Evolutionary conservation across 37 sponge, comb jelly and placozoan genomes (phyloP), one percentile per base, ranked within the genome.

Genomic region (Spongia lamella): DNA sequence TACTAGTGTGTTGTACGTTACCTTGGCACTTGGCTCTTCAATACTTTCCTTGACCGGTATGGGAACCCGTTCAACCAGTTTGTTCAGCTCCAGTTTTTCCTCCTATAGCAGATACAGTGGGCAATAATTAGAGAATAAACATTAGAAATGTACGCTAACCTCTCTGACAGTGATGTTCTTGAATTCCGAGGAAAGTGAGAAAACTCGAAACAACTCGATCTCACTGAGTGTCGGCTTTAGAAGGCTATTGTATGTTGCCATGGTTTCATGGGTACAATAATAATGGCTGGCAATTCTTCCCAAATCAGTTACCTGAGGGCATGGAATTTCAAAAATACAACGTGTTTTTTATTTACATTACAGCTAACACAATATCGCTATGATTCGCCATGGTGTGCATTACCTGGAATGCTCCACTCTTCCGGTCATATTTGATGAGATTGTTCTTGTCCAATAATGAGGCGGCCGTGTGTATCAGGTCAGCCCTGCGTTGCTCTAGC

Each of bases 11-110:
- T 11, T 14, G 7, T 50, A 1, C 37, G 61, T 27, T 38, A 92
- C 96, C 74, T 98, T 98, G 7, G 96, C 99, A 85, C 91, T 95
- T 57, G 99, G 91, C 55, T 98, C 99, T 53, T 98, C 99, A 19
- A 89, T 92, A 52, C 96, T 83, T 64, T 98, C 99, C 63, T 98
- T 98, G 86, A 98, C 84, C 3, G 99, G 99, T 22, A 98, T 92
- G 25, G 99, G 99, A 15, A 95, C 96, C 47, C 90, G 68, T 17
- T 98, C 99, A 29, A 92, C 58, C 56, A 98, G 84, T 70, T 95
- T 94, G 40, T 86, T 78, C 27, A 94, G 61, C 68, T 98, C 99
- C 29, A 92, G 62, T 77, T 98, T 98, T 73, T 98, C 99, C 72
- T 98, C 99, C 80, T 90, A 43, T 49, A 32, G 25, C 52, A 79